phyloP scores from a whole-genome alignment of 2,888 invertebrate species.

The Malthinus flaveolus region DNA sequence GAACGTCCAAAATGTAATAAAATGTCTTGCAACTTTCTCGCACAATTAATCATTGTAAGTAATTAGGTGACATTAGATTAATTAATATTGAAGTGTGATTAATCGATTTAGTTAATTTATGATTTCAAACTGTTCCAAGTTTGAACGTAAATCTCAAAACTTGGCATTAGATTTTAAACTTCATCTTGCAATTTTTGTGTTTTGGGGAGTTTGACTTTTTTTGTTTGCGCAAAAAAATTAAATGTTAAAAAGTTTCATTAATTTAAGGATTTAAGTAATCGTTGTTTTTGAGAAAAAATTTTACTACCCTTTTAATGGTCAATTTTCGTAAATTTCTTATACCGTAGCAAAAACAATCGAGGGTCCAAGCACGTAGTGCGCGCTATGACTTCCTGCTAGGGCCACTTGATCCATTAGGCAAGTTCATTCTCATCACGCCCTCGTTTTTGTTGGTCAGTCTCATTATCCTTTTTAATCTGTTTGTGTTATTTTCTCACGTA shows the following conservation, averaged over 20 bases:
- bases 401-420: conserved; percentile 27
- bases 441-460: conserved; percentile 22
- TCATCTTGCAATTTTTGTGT: too few relatives aligned
- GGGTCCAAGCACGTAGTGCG: conserved; percentile 17
- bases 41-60: conserved; percentile 23
- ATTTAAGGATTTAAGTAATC: conserved; percentile 13
- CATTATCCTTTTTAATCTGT: conserved; percentile 29
- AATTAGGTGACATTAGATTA: conserved; percentile 28
- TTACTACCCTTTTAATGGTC: conserved; percentile 18
- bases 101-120: conserved; percentile 25
- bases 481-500: conserved; percentile 20
- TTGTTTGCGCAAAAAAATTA: too few relatives aligned
- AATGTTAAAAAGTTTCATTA: conserved; percentile 6
- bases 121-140: conserved; percentile 25
- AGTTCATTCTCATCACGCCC: conserved; percentile 26
- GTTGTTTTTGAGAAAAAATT: conserved; percentile 9
- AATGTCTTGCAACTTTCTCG: too few relatives aligned
- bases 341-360: conserved; percentile 17
- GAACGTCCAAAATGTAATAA: too few relatives aligned
- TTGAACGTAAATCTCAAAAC: conserved; percentile 28
- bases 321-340: conserved; percentile 19
- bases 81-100: conserved; percentile 30
- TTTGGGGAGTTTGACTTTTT: too few relatives aligned
- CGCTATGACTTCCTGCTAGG: conserved; percentile 19
- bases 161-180: too few relatives aligned